A percentile compares a stretch with the other conserved stretches of the same genome.
These are phyloP conservation scores for Orthonyx spaldingii DNA, from an alignment of 2,113 vertebrate genomes.

Conservation along the genomic window DNA sequence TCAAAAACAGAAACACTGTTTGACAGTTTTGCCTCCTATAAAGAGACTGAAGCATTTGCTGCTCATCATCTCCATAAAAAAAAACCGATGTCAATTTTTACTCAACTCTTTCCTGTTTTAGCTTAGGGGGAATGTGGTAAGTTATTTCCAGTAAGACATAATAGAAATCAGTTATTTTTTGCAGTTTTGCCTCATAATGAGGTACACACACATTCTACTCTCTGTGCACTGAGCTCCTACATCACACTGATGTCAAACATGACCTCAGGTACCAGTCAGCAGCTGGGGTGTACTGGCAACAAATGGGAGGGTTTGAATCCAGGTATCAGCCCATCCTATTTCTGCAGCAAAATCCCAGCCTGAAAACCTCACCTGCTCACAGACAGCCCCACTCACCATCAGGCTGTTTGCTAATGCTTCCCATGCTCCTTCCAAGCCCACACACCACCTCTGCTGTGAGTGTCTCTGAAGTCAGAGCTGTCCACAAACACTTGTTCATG, in stretches of 20 bases:
- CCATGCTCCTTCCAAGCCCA: background rate
- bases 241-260: slow-evolving; percentile 28
- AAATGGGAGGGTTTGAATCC: background rate
- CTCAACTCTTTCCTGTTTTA: slow-evolving; percentile 40
- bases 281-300: background rate
- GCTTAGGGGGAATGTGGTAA: background rate
- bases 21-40: background rate
- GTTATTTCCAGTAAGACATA: background rate
- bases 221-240: background rate
- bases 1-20: slow-evolving; percentile 29
- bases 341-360: background rate
- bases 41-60: slow-evolving; percentile 9
- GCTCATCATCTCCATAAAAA: background rate
- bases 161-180: slow-evolving; percentile 23
- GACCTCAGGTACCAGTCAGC: slow-evolving; percentile 6
- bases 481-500: background rate
- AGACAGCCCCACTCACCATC: background rate
- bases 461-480: background rate
- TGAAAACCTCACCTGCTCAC: background rate
- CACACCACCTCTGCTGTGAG: background rate
- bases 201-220: background rate
- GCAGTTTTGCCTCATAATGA: slow-evolving; percentile 9
- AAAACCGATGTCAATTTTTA: slow-evolving; percentile 1
- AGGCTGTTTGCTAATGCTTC: background rate
- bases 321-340: background rate